A percentile compares a stretch with the other conserved stretches of the same genome.
phyloP scores from a whole-genome alignment of 1,140 invertebrate genomes.

The Panagrolaimus sp. region DNA sequence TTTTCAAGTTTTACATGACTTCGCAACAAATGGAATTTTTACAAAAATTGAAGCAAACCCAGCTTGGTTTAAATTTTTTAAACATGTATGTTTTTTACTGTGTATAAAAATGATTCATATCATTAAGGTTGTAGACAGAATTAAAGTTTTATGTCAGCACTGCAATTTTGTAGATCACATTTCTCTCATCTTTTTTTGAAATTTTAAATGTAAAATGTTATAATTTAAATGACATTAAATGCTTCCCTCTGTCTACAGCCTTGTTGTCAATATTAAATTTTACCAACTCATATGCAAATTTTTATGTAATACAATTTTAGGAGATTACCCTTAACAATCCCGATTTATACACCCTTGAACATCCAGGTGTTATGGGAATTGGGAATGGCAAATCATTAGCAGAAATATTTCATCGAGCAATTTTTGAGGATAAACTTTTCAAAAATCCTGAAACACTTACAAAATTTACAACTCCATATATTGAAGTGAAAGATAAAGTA shows the following conservation, averaged over 20 bases:
- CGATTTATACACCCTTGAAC: conserved; percentile 37
- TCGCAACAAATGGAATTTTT: conserved; percentile 31
- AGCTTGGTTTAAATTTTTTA: conserved; percentile 36
- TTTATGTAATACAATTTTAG: conserved; percentile 29
- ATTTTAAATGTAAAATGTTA: too few species aligned
- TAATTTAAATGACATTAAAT: too few species aligned
- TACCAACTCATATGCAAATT: too few species aligned
- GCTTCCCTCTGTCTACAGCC: too few species aligned
- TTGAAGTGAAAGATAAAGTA: conserved; percentile 17
- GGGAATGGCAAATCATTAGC: conserved; percentile 57
- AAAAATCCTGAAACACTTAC: conserved; percentile 2
- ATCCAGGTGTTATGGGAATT: conserved; percentile 51
- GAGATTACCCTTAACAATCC: conserved; percentile 42
- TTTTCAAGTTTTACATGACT: conserved; percentile 20
- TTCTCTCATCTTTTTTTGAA: too few species aligned
- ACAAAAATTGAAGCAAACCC: conserved; percentile 34
- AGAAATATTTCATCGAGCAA: conserved; percentile 41
- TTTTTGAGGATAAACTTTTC: conserved; percentile 20
- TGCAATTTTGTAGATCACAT: too few species aligned
- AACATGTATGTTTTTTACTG: background rate
- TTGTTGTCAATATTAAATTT: too few species aligned
- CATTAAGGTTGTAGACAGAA: too few species aligned
- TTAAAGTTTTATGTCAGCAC: too few species aligned
- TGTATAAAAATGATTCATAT: too few species aligned
- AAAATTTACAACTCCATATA: conserved; percentile 18